These are phyloP conservation scores for Vireo altiloquus DNA, from an alignment of 2,113 vertebrate genomes.

Conservation along the genomic window DNA sequence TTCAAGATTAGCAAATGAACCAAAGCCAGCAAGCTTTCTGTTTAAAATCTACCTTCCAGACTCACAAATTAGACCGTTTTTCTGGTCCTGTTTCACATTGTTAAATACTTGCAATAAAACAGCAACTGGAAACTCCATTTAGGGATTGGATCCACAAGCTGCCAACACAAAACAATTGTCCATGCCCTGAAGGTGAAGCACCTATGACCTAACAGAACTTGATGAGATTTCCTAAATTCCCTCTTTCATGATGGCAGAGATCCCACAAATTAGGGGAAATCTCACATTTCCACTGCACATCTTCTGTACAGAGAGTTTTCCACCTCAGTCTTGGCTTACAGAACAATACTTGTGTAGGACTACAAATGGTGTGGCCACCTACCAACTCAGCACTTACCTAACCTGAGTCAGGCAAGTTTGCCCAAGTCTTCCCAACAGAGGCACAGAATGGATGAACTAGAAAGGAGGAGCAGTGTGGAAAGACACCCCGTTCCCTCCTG, in stretches of 20 bases:
- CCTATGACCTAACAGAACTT: not conserved
- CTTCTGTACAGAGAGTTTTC: not conserved
- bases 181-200: not conserved
- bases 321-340: not conserved
- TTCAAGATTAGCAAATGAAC: not conserved
- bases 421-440: not conserved
- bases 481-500: not conserved
- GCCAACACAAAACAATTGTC: not conserved
- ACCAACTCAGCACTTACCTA: rapidly evolving
- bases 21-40: not conserved
- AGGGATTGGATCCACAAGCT: not conserved
- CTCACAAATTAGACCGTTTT: not conserved
- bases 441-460: not conserved
- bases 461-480: not conserved
- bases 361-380: not conserved
- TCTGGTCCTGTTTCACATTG: not conserved
- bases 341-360: not conserved
- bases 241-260: not conserved
- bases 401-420: too few relatives aligned
- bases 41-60: not conserved
- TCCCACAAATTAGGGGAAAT: not conserved
- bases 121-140: not conserved
- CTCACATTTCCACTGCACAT: not conserved
- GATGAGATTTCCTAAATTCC: not conserved
- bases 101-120: not conserved